Evolutionary conservation across 2,113 vertebrate species (phyloP).

Genomic region (Sclerurus mexicanus): DNA sequence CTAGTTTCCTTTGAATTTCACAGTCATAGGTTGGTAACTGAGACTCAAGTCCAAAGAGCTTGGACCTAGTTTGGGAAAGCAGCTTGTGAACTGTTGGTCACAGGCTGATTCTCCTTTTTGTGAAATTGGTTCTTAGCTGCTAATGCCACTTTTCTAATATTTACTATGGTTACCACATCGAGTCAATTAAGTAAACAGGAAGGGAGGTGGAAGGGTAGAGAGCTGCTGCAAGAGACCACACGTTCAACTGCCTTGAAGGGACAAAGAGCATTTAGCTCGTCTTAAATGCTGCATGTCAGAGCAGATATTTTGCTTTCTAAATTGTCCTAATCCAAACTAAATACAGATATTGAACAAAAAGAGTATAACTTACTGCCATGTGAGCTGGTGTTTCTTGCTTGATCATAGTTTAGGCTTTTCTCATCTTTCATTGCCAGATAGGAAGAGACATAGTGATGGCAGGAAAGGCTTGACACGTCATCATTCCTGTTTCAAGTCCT

Average conservation of each 20-base stretch:
- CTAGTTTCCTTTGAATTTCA: neutral
- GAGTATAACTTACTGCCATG: neutral
- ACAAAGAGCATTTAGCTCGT: neutral
- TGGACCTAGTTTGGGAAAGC: neutral
- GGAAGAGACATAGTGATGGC: neutral
- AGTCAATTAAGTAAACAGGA: slow-evolving; percentile 37
- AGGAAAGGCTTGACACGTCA: neutral
- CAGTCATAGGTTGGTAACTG: neutral
- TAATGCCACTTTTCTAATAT: neutral
- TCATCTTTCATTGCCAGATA: neutral
- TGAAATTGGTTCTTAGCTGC: neutral
- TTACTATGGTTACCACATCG: neutral
- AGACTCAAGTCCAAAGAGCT: neutral
- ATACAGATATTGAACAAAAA: neutral
- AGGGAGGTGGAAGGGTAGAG: slow-evolving; percentile 11
- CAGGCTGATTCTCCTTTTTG: neutral
- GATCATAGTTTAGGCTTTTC: neutral
- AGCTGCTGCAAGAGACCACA: neutral
- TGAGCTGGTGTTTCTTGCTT: neutral
- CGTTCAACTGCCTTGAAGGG: neutral
- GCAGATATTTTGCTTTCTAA: neutral
- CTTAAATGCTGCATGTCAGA: neutral
- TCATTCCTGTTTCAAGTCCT: neutral
- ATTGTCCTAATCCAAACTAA: neutral
- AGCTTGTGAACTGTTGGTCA: neutral